Evolutionary conservation across 2,797 vertebrate genomes (phyloP).

Genomic region (Myotis vivesi): DNA sequence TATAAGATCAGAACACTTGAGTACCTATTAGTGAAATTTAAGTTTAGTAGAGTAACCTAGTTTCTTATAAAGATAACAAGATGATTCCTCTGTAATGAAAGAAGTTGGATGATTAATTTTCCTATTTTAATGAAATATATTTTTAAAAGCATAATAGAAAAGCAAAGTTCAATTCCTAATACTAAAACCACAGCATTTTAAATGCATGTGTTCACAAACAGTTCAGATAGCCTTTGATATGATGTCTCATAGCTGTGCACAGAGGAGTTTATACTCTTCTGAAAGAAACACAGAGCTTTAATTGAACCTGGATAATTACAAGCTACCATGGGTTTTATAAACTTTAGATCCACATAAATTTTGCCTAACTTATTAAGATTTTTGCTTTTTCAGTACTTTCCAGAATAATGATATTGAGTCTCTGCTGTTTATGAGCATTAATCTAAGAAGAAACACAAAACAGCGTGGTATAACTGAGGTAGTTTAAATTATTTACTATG

Average conservation of each 20-base stretch:
- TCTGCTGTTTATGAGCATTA: constrained; percentile 11
- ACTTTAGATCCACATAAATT: neutral
- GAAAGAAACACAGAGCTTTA: constrained; percentile 44
- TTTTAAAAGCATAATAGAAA: neutral
- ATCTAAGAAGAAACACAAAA: constrained; percentile 1
- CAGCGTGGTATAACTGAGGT: neutral
- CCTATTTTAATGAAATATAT: neutral
- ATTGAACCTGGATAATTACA: constrained; percentile 15
- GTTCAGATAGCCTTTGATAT: neutral
- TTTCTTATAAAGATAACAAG: neutral
- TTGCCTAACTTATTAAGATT: constrained; percentile 23
- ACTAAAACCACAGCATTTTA: neutral
- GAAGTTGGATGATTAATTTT: constrained; percentile 30
- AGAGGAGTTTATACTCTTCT: neutral
- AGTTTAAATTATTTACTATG: neutral
- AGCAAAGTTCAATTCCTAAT: neutral
- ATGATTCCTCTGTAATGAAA: constrained; percentile 54
- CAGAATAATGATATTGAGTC: neutral
- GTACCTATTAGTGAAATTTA: constrained; percentile 6
- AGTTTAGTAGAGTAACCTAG: neutral
- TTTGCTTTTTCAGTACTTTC: neutral
- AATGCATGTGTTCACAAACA: neutral
- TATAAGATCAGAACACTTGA: neutral
- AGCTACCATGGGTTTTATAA: neutral
- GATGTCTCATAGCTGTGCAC: neutral